phyloP scores from a whole-genome alignment of 2,888 invertebrate species.

The Brachyptera putata region DNA sequence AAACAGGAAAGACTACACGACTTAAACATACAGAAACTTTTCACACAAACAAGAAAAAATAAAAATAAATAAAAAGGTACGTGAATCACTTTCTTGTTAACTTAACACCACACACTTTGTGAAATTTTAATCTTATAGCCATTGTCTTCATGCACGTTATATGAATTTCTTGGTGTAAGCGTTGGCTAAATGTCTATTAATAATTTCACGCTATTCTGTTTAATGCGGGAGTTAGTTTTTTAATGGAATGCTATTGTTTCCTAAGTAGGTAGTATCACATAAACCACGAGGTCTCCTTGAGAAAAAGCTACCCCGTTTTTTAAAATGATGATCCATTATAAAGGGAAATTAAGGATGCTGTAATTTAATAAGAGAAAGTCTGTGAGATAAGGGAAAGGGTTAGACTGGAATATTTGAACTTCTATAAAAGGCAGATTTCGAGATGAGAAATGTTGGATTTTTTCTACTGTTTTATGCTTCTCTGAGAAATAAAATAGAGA shows the following conservation, averaged over 20 bases:
- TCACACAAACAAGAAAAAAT: background rate
- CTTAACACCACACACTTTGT: background rate
- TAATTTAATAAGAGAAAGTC: conserved; percentile 23
- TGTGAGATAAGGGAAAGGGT: background rate
- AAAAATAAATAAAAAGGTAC: background rate
- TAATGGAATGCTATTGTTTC: conserved; percentile 8
- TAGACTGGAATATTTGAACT: no score
- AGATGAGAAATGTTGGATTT: no score
- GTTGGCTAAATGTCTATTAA: conserved; percentile 4
- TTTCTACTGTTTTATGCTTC: no score
- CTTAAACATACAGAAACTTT: background rate
- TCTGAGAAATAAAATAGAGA: no score
- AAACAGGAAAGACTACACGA: background rate
- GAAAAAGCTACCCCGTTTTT: background rate
- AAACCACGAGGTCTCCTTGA: background rate
- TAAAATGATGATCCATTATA: background rate
- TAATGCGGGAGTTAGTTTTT: conserved; percentile 1
- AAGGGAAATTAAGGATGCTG: conserved; percentile 24
- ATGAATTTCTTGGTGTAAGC: background rate
- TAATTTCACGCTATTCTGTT: conserved; percentile 9
- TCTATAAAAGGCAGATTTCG: no score
- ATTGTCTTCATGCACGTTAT: background rate
- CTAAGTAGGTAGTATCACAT: background rate
- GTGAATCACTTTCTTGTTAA: conserved; percentile 12
- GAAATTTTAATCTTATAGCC: background rate